These are phyloP conservation scores for Pseudachorutes palmiensis DNA, from an alignment of 1,140 invertebrate genomes.

Conservation along the genomic window DNA sequence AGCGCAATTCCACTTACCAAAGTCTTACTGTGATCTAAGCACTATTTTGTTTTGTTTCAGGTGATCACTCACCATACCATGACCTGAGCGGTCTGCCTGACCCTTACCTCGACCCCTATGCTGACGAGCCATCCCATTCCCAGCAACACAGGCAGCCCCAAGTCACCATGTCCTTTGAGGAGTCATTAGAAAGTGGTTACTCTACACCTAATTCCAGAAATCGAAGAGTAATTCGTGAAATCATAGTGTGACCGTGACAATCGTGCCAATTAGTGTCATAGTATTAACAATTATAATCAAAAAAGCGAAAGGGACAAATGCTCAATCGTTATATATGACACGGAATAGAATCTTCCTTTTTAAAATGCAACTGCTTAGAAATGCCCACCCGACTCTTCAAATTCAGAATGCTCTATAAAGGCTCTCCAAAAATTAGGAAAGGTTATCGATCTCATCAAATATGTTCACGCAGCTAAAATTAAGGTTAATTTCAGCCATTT, in stretches of 20 bases:
- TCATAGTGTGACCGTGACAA: slow-evolving; percentile 65
- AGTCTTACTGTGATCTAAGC: background rate
- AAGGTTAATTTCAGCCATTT: no score
- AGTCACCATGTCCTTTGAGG: slow-evolving; percentile 69
- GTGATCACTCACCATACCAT: slow-evolving; percentile 70
- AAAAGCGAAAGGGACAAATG: background rate
- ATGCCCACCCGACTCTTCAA: no score
- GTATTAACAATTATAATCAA: background rate
- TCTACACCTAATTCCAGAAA: slow-evolving; percentile 84
- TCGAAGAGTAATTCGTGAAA: slow-evolving; percentile 80
- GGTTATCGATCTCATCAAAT: no score
- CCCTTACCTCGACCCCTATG: slow-evolving; percentile 61
- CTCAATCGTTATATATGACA: background rate
- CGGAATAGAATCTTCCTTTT: background rate
- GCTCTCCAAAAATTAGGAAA: no score
- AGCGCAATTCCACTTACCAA: background rate
- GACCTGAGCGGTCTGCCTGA: slow-evolving; percentile 82
- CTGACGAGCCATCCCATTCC: slow-evolving; percentile 32
- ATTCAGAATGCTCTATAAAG: no score
- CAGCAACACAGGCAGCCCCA: background rate
- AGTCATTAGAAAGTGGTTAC: slow-evolving; percentile 82
- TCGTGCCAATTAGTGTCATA: slow-evolving; percentile 33
- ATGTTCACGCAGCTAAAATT: no score
- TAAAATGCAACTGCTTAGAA: background rate
- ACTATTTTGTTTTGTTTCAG: background rate